Base-by-base conservation (phyloP, 2,113 vertebrate species). In the Orycteropus afer region DNA sequence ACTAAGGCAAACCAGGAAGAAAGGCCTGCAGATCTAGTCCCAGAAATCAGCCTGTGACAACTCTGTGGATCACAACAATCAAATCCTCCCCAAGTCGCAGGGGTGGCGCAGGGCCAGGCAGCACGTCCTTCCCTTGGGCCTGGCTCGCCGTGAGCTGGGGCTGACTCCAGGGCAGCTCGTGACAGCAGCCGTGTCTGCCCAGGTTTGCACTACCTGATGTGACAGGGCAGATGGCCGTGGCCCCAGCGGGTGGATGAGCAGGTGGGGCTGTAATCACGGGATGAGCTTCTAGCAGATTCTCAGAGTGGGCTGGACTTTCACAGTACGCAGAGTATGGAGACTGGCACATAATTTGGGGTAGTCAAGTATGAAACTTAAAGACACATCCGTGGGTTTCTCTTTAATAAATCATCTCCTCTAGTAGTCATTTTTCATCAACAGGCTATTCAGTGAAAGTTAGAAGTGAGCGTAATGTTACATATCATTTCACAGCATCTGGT, bases 401-500 rank as follows among this genome's bases (percentile, higher is more conserved):
- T 98, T 97, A 98, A 98, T 98, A 98, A 98, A 98, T 98, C 97
- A 97, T 97, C 97, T 91, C 92, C 91, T 98, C 93, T 82, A 96
- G 91, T 67, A 67, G 57, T 97, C 96, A 96, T 97, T 87, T 98
- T 98, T 98, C 97, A 98, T 98, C 97, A 98, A 94, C 61, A 89
- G 92, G 93, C 97, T 96, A 97, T 98, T 98, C 97, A 96, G 90
- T 97, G 95, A 86, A 98, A 98, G 95, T 98, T 96, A 91, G 98
- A 97, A 97, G 90, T 92, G 97, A 98, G 95, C 97, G 98, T 98
- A 98, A 98, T 98, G 97, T 98, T 98, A 97, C 97, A 96, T 98
- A 97, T 98, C 96, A 98, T 98, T 98, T 97, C 74, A 29, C 96
- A 98, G 97, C 98, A 98, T 98, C 98, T 99, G 98, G 97, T 96